phyloP scores from a whole-genome alignment of 64 coral and sea anemone species.

The Dendronephthya gigantea region DNA sequence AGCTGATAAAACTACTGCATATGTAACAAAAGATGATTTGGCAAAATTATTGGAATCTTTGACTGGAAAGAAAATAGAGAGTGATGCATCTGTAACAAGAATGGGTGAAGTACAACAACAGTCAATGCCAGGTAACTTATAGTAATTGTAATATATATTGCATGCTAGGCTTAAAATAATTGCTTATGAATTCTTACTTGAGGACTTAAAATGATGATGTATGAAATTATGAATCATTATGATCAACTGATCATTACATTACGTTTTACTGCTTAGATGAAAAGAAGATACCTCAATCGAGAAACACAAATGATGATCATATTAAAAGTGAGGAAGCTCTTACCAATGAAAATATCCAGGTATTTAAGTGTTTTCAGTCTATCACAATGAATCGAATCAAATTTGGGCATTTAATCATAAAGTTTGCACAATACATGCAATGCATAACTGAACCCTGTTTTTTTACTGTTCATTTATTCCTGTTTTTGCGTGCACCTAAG shows the following conservation, averaged over 20 bases:
- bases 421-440: too few species aligned
- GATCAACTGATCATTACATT: neutral
- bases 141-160: too few species aligned
- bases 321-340: neutral
- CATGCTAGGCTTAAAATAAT: too few species aligned
- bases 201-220: too few species aligned
- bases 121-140: neutral
- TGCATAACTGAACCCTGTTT: too few species aligned
- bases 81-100: neutral
- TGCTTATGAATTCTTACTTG: too few species aligned
- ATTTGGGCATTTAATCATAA: neutral
- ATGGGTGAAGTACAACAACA: neutral
- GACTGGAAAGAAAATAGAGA: neutral
- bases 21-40: neutral
- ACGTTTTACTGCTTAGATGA: neutral
- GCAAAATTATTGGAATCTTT: neutral
- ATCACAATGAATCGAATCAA: neutral
- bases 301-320: neutral
- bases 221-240: too few species aligned
- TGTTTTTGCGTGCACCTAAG: too few species aligned
- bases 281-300: neutral
- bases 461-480: too few species aligned
- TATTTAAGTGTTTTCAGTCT: neutral
- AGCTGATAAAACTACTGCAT: neutral
- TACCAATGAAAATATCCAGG: neutral